Evolutionary conservation across 2,113 vertebrate species (phyloP), one percentile per base, ranked within the genome.

Genomic region (Leptosomus discolor): DNA sequence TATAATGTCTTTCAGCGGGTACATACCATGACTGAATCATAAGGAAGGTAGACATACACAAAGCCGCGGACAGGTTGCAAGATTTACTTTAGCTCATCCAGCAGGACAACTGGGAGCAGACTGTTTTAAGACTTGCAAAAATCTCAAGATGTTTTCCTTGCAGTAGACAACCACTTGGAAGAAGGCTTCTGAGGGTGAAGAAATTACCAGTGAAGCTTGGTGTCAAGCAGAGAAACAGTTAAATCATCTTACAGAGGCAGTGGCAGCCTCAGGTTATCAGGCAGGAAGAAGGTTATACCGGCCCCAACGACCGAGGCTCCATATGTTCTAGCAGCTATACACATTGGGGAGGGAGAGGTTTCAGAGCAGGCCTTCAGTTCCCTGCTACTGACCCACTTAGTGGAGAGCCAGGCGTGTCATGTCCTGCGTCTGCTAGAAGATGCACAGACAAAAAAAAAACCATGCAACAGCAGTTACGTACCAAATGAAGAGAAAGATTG

Each of bases 381-480:
- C 45, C 71, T 60, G 73, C 68, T 70, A 29, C 64, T 77, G 84
- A 84, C 77, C 76, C 85, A 73, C 45, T 74, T 89, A n/a, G 18
- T 3, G 11, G 20, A 56, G 46, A 57, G 32, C 29, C 20, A 3
- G 24, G 12, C 1, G 3, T 88, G 58, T 48, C 46, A 8, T 12
- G 34, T 65, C 58, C 75, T 86, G 37, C 32, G 54, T 26, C 45
- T 57, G 15, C 27, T 9, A 56, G 37, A 22, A 80, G 20, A 50
- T 14, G 34, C 29, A 71, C 34, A 45, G 76, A 34, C 29, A 27
- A 74, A n/a, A 75, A 21, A 61, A 11, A 2, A 2, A 17, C 27
- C 5, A 2, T 8, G 16, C n/a, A 51, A 32, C 27, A 24, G 53
- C 24, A 39, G 8, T n/a, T 60, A 12, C 0, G 0, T 9, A 30